Conservation (phyloP, 2,113 vertebrate genomes). For the Trogon surrucura region DNA sequence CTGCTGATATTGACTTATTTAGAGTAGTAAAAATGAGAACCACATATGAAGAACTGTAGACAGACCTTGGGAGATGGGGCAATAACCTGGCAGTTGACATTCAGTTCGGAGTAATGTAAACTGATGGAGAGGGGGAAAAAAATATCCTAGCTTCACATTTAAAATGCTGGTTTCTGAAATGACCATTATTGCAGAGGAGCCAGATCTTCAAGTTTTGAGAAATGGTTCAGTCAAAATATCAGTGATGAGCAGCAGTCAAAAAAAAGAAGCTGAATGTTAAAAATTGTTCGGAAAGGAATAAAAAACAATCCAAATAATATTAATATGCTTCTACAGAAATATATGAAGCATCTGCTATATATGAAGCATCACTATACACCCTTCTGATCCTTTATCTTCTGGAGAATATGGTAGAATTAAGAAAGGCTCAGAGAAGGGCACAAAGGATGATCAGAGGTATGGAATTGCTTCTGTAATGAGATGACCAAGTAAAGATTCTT, state of each 20-base stretch:
- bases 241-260: not conserved
- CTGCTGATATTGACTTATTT: not conserved
- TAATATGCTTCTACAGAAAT: not conserved
- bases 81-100: not conserved
- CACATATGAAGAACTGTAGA: not conserved
- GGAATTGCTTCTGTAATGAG: not conserved
- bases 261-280: not conserved
- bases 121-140: not conserved
- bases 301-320: not conserved
- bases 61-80: not conserved
- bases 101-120: not conserved
- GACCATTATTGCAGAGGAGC: not conserved
- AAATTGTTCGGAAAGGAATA: not conserved
- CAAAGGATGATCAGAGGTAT: not conserved
- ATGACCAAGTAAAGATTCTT: not conserved
- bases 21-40: not conserved
- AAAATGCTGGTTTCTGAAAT: not conserved
- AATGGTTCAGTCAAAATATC: not conserved
- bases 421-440: not conserved
- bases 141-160: not conserved
- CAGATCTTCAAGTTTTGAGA: not conserved
- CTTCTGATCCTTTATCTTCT: not conserved
- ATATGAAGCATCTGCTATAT: not conserved
- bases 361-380: not conserved
- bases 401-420: not conserved